Conservation (phyloP, 2,888 invertebrate genomes). For the Halictus ligatus region DNA sequence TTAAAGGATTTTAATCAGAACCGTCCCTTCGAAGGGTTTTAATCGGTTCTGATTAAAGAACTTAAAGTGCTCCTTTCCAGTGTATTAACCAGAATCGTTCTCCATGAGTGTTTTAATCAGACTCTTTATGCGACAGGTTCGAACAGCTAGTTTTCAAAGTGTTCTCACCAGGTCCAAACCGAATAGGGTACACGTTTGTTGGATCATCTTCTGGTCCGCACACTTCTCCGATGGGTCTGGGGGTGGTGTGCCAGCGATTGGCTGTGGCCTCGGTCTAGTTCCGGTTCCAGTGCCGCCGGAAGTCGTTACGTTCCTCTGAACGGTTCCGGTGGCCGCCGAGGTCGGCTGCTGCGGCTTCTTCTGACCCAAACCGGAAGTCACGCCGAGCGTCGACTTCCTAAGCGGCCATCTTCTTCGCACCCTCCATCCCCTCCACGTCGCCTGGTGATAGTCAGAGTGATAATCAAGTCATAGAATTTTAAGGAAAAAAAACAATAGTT, state of each 20-base stretch:
- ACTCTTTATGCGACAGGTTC: not conserved
- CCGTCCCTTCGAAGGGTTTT: not conserved
- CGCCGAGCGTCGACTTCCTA: slow-evolving; percentile 81
- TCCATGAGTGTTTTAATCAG: not conserved
- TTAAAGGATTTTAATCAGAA: not conserved
- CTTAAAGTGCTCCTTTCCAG: no score
- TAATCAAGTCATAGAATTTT: not conserved
- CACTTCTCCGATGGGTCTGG: slow-evolving; percentile 94
- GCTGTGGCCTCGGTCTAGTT: slow-evolving; percentile 93
- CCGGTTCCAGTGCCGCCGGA: slow-evolving; percentile 82
- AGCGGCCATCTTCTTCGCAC: slow-evolving; percentile 89
- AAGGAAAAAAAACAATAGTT: not conserved
- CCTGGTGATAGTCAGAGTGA: slow-evolving; percentile 80
- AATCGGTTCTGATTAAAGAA: no score
- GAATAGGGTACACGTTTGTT: slow-evolving; percentile 95
- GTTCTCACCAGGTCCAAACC: slow-evolving; percentile 93
- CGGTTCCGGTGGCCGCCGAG: slow-evolving; percentile 68
- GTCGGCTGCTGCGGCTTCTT: slow-evolving; percentile 76
- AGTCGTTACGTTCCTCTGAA: slow-evolving; percentile 81
- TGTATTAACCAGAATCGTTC: not conserved
- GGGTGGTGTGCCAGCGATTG: slow-evolving; percentile 94
- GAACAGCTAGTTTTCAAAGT: not conserved
- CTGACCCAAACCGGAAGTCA: slow-evolving; percentile 76
- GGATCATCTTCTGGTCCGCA: slow-evolving; percentile 93
- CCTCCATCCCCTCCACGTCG: slow-evolving; percentile 93